These are phyloP conservation scores for Lordiphosa stackelbergi DNA, from an alignment of 1,140 invertebrate genomes.

Conservation along the genomic window DNA sequence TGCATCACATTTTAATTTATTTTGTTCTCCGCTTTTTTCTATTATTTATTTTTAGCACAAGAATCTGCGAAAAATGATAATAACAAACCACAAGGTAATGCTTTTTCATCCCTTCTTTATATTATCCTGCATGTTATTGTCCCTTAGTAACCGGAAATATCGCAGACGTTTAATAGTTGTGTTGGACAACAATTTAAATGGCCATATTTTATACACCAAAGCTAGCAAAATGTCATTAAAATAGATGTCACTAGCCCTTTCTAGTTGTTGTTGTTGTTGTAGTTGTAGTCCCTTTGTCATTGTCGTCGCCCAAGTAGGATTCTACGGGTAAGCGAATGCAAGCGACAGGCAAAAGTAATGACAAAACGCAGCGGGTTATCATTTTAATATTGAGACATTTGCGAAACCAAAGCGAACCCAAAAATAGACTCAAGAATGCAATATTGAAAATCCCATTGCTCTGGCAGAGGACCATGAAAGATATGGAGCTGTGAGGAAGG, in stretches of 20 bases:
- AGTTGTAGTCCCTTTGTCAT: slow-evolving; percentile 22
- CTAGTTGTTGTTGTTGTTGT: slow-evolving; percentile 19
- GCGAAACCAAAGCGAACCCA: slow-evolving; percentile 11
- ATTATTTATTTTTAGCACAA: slow-evolving; percentile 74
- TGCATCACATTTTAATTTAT: slow-evolving; percentile 21
- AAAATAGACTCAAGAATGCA: slow-evolving; percentile 47
- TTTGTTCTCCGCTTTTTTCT: slow-evolving; percentile 44
- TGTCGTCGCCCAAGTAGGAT: background rate
- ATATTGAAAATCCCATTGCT: slow-evolving; percentile 45
- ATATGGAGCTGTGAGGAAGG: background rate
- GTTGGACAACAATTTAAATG: slow-evolving; percentile 63
- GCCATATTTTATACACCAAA: slow-evolving; percentile 63
- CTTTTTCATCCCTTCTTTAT: slow-evolving; percentile 3
- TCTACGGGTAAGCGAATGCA: slow-evolving; percentile 33
- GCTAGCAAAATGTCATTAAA: slow-evolving; percentile 70
- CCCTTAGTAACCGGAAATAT: slow-evolving; percentile 35
- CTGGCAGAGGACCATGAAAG: background rate
- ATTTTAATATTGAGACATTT: slow-evolving; percentile 75
- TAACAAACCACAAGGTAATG: slow-evolving; percentile 76
- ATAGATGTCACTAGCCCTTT: slow-evolving; percentile 46
- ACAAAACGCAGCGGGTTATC: slow-evolving; percentile 70
- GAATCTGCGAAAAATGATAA: slow-evolving; percentile 77
- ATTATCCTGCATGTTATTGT: slow-evolving; percentile 16
- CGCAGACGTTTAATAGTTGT: slow-evolving; percentile 48
- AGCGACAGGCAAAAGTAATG: slow-evolving; percentile 68